phyloP scores from a whole-genome alignment of 2,888 invertebrate species.

The Lottia gigantea region DNA sequence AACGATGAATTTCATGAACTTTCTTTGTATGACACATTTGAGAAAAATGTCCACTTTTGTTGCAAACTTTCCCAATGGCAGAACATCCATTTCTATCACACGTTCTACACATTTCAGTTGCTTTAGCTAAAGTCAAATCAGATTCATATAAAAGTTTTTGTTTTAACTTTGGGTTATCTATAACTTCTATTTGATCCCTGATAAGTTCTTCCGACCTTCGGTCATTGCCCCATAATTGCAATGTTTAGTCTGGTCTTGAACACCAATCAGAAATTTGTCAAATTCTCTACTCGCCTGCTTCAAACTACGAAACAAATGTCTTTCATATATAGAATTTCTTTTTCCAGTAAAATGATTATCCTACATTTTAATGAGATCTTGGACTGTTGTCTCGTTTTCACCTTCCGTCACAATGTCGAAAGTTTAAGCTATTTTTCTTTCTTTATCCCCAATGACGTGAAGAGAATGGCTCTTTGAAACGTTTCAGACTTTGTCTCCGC shows the following conservation, averaged over 20 bases:
- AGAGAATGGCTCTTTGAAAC: neutral
- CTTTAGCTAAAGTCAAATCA: neutral
- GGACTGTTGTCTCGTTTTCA: neutral
- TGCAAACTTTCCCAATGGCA: neutral
- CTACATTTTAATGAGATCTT: neutral
- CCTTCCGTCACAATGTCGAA: neutral
- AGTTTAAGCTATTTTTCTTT: neutral
- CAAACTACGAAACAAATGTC: neutral
- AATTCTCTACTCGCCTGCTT: constrained; percentile 3
- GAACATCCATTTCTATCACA: neutral
- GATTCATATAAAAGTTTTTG: constrained; percentile 9
- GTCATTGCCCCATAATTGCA: neutral
- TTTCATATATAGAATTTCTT: neutral
- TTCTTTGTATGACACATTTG: neutral
- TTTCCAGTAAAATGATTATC: neutral
- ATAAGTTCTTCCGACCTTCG: neutral
- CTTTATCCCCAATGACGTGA: neutral
- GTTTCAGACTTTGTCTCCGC: neutral
- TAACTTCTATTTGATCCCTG: constrained; percentile 3
- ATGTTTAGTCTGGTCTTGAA: neutral
- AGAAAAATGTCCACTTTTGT: constrained; percentile 5
- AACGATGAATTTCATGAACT: neutral
- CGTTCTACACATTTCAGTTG: neutral
- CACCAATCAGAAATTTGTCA: constrained; percentile 4
- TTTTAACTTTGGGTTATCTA: neutral